These are phyloP conservation scores for Micronycteris hirsuta DNA, from an alignment of 2,113 vertebrate species.

Conservation along the genomic window DNA sequence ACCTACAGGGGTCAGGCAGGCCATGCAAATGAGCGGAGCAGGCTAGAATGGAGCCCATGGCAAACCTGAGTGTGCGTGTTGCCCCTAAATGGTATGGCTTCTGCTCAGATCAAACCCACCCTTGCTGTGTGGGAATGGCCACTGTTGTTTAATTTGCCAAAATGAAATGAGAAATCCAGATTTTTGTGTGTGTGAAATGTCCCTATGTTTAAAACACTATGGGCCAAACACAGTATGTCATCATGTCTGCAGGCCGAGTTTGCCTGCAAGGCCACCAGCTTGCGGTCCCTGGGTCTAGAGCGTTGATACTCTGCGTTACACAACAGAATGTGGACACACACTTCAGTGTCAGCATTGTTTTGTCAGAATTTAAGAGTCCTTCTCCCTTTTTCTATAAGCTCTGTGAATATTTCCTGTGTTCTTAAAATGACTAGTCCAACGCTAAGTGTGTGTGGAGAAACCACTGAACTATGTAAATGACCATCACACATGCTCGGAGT, in stretches of 20 bases:
- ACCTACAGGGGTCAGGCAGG: no score
- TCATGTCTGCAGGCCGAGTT: background rate
- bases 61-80: background rate
- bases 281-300: background rate
- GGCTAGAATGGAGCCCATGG: no score
- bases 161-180: background rate
- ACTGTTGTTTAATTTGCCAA: constrained; percentile 8
- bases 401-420: background rate
- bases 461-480: background rate
- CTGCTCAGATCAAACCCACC: background rate
- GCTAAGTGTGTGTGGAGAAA: background rate
- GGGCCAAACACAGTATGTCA: background rate
- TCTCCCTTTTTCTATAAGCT: background rate
- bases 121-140: background rate
- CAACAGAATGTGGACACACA: background rate
- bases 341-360: background rate
- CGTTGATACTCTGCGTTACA: background rate
- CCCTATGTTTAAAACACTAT: constrained; percentile 14
- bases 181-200: background rate
- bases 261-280: background rate
- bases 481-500: background rate
- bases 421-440: background rate
- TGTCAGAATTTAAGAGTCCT: background rate
- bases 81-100: background rate
- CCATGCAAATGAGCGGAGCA: background rate